phyloP scores from a whole-genome alignment of 64 coral and sea anemone genomes.

The Exaiptasia diaphana region DNA sequence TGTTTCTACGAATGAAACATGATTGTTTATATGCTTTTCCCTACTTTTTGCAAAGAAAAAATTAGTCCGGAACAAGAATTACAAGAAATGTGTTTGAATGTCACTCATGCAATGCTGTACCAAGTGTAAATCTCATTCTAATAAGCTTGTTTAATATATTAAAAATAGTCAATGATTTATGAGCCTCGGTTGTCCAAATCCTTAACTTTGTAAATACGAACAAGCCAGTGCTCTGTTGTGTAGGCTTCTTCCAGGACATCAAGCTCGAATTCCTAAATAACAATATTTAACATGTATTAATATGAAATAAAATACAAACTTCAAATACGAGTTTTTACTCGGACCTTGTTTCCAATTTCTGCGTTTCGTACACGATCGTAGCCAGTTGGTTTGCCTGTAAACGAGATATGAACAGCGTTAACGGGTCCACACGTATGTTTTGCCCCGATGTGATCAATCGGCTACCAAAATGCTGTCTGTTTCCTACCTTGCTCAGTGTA shows the following conservation, averaged over 20 bases:
- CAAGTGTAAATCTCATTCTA: no score
- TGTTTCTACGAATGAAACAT: no score
- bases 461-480: neutral
- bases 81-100: no score
- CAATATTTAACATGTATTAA: neutral
- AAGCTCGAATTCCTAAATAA: constrained; percentile 88
- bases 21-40: no score
- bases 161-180: constrained; percentile 23
- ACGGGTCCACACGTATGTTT: neutral
- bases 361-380: constrained; percentile 96
- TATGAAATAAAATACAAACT: neutral
- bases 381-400: constrained; percentile 88
- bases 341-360: constrained; percentile 96
- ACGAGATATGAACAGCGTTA: neutral
- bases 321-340: neutral
- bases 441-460: neutral
- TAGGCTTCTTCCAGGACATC: constrained; percentile 98
- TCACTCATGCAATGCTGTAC: no score
- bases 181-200: constrained; percentile 96
- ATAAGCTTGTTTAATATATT: neutral
- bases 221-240: constrained; percentile 99
- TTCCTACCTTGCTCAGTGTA: constrained; percentile 92
- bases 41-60: no score
- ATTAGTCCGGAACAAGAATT: no score
- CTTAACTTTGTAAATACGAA: constrained; percentile 99